Evolutionary conservation across 1,140 invertebrate genomes (phyloP).

Genomic region (Pseudomyrmex dendroicus): DNA sequence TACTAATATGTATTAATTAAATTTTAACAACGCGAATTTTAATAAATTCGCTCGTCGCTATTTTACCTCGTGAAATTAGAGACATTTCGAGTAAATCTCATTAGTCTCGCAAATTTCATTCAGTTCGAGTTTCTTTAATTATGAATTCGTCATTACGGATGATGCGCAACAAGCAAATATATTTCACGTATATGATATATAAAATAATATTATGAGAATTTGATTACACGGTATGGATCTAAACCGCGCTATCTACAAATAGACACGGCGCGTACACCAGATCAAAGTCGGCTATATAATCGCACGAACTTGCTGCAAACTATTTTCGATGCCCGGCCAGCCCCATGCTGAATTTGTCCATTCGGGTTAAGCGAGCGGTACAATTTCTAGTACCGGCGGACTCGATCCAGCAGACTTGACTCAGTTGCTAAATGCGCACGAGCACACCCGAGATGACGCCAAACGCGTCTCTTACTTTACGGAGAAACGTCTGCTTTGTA

Average conservation of each 20-base stretch:
- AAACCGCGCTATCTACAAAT: slow-evolving; percentile 71
- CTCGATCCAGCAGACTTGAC: slow-evolving; percentile 55
- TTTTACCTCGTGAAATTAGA: slow-evolving; percentile 1
- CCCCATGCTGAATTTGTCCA: slow-evolving; percentile 68
- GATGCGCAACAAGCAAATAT: slow-evolving; percentile 4
- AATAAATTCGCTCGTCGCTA: slow-evolving; percentile 28
- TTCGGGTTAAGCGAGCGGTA: slow-evolving; percentile 54
- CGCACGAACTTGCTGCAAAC: slow-evolving; percentile 56
- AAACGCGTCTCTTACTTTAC: slow-evolving; percentile 35
- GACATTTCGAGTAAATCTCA: slow-evolving; percentile 7
- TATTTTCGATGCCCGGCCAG: slow-evolving; percentile 73
- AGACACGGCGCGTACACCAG: slow-evolving; percentile 60
- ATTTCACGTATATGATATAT: background rate
- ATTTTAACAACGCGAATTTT: background rate
- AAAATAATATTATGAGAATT: slow-evolving; percentile 53
- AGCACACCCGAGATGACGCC: slow-evolving; percentile 32
- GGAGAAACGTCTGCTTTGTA: background rate
- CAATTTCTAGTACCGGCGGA: slow-evolving; percentile 42
- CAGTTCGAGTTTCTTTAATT: slow-evolving; percentile 17
- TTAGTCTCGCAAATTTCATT: slow-evolving; percentile 37
- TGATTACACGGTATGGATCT: slow-evolving; percentile 31
- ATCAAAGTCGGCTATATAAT: slow-evolving; percentile 40
- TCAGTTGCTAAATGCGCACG: slow-evolving; percentile 54
- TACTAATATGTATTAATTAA: too few relatives aligned
- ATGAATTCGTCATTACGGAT: slow-evolving; percentile 26